Conservation (phyloP, 2,888 invertebrate genomes). For the Eupithecia centaureata region DNA sequence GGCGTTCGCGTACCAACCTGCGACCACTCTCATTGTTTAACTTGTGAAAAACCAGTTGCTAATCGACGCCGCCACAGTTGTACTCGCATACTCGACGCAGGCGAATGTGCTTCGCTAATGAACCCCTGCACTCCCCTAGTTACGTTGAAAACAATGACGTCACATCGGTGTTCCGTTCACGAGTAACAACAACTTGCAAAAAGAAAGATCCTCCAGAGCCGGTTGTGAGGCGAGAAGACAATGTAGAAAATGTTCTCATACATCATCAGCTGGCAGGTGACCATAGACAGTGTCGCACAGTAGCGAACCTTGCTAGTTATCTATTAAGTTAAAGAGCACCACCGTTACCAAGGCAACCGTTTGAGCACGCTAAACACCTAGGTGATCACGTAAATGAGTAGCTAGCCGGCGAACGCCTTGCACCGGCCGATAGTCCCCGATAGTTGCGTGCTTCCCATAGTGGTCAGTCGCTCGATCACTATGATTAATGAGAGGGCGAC, state of each 20-base stretch:
- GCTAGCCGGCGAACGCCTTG: conserved; percentile 27
- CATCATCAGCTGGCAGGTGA: conserved; percentile 80
- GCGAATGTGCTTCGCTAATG: conserved; percentile 68
- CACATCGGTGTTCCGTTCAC: conserved; percentile 47
- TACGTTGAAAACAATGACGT: conserved; percentile 45
- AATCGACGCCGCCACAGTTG: conserved; percentile 72
- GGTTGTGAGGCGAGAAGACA: conserved; percentile 55
- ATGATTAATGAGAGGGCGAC: conserved; percentile 69
- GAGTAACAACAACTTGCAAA: conserved; percentile 38
- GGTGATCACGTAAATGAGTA: conserved; percentile 45
- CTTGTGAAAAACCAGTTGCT: conserved; percentile 72
- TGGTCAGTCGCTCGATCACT: conserved; percentile 50
- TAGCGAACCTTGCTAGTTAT: conserved; percentile 58
- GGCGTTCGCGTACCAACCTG: conserved; percentile 75
- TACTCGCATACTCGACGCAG: conserved; percentile 62
- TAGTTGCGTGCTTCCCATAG: conserved; percentile 54
- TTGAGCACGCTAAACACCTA: conserved; percentile 56
- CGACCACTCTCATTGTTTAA: conserved; percentile 82
- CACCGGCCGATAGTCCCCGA: conserved; percentile 37
- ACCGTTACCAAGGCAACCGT: conserved; percentile 69
- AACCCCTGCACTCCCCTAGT: conserved; percentile 46
- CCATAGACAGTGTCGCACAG: conserved; percentile 58
- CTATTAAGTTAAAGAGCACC: conserved; percentile 55
- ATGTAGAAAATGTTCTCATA: conserved; percentile 80
- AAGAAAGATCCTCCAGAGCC: conserved; percentile 43